These are phyloP conservation scores for Thyatira batis DNA, from an alignment of 2,888 invertebrate genomes.

Conservation along the genomic window DNA sequence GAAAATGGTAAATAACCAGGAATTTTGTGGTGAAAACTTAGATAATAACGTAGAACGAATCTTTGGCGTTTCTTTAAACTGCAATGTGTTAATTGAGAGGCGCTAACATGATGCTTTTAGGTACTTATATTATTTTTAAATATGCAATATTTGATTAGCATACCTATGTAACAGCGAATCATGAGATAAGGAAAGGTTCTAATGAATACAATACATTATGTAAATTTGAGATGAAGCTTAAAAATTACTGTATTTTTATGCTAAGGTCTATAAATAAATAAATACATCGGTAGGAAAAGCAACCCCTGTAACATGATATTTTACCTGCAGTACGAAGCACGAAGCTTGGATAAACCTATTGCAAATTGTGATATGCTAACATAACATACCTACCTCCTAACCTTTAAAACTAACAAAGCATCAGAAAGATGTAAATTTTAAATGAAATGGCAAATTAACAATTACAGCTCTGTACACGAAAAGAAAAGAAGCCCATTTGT, in stretches of 20 bases:
- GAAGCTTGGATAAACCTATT: too few relatives aligned
- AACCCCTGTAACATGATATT: too few relatives aligned
- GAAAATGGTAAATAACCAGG: neutral
- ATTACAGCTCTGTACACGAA: conserved; percentile 27
- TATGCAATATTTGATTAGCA: neutral
- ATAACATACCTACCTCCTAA: neutral
- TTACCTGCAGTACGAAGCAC: too few relatives aligned
- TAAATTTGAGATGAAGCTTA: too few relatives aligned
- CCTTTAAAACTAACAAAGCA: neutral
- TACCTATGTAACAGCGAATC: neutral
- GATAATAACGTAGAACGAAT: neutral
- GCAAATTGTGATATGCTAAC: too few relatives aligned
- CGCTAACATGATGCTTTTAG: neutral
- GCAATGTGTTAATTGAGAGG: neutral
- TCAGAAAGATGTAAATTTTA: conserved; percentile 7
- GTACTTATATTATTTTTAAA: neutral
- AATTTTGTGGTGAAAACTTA: neutral
- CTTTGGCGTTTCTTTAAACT: neutral
- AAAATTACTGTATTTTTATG: too few relatives aligned
- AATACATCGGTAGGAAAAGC: too few relatives aligned
- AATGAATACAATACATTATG: too few relatives aligned
- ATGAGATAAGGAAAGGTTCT: neutral
- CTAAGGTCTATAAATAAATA: too few relatives aligned
- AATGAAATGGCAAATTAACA: conserved; percentile 29
- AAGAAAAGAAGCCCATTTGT: conserved; percentile 22